Conservation (phyloP, 1,140 invertebrate genomes). For the Asobara japonica region DNA sequence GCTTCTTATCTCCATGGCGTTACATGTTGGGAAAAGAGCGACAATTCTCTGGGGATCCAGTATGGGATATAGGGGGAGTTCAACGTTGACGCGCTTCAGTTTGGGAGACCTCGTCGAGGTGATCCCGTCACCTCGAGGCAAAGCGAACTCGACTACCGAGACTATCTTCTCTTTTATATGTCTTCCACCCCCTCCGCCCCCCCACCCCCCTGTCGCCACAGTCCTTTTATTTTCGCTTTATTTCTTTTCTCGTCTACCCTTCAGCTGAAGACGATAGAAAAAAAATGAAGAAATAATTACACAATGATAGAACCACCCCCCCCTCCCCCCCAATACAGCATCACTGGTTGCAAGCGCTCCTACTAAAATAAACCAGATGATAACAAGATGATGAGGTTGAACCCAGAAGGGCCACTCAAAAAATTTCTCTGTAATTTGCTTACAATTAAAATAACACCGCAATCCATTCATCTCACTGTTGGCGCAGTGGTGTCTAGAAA, state of each 20-base stretch:
- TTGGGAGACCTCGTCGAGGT: background rate
- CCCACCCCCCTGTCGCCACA: no score
- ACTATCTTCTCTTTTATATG: slow-evolving; percentile 2
- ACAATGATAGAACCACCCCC: background rate
- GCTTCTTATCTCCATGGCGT: slow-evolving; percentile 57
- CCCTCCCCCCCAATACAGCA: no score
- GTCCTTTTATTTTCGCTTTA: no score
- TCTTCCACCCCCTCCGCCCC: no score
- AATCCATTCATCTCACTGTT: slow-evolving; percentile 21
- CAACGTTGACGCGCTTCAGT: background rate
- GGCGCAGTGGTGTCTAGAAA: slow-evolving; percentile 40
- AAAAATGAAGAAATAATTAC: background rate
- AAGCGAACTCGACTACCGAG: background rate
- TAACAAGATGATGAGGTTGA: slow-evolving; percentile 17
- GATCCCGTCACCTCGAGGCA: background rate
- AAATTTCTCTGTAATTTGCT: slow-evolving; percentile 47
- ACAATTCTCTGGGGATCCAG: background rate
- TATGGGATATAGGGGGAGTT: background rate
- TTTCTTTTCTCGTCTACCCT: no score
- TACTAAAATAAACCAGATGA: slow-evolving; percentile 21
- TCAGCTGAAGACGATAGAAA: no score
- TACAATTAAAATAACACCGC: slow-evolving; percentile 58
- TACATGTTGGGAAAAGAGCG: background rate
- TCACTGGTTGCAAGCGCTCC: no score
- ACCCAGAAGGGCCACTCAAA: background rate